phyloP scores from a whole-genome alignment of 2,113 vertebrate species.

The Onychostoma macrolepis region DNA sequence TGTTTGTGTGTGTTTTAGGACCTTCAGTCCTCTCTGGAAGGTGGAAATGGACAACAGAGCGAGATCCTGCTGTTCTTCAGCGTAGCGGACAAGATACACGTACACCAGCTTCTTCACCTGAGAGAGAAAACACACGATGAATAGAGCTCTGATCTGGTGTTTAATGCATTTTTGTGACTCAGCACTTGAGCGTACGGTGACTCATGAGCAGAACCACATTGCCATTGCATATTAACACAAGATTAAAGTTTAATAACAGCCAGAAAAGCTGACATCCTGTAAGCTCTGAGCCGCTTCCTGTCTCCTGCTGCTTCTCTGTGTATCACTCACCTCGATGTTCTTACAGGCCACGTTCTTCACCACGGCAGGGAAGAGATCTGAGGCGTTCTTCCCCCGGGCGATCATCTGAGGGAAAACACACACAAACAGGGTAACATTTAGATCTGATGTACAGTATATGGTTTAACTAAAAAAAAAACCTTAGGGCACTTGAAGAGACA shows the following conservation, averaged over 20 bases:
- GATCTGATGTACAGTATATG: background rate
- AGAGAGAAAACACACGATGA: background rate
- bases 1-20: conserved; percentile 58
- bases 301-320: background rate
- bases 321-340: conserved; percentile 92
- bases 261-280: background rate
- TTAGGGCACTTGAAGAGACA: no score
- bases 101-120: conserved; percentile 99
- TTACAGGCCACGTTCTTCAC: conserved; percentile 99
- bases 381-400: conserved; percentile 94
- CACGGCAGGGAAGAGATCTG: conserved; percentile 95
- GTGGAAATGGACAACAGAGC: conserved; percentile 97
- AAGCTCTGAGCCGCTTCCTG: background rate
- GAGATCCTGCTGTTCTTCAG: conserved; percentile 96
- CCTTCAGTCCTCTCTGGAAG: conserved; percentile 97
- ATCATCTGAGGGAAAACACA: conserved; percentile 85
- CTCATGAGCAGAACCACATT: background rate
- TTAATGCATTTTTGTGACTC: conserved; percentile 5
- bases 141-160: background rate
- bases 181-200: background rate
- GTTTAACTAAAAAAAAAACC: background rate
- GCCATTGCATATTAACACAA: background rate
- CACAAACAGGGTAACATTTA: background rate
- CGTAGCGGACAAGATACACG: conserved; percentile 95
- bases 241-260: conserved; percentile 7